Evolutionary conservation across 2,888 invertebrate genomes (phyloP), one percentile per base, ranked within the genome.

Genomic region (Volucella inflata): DNA sequence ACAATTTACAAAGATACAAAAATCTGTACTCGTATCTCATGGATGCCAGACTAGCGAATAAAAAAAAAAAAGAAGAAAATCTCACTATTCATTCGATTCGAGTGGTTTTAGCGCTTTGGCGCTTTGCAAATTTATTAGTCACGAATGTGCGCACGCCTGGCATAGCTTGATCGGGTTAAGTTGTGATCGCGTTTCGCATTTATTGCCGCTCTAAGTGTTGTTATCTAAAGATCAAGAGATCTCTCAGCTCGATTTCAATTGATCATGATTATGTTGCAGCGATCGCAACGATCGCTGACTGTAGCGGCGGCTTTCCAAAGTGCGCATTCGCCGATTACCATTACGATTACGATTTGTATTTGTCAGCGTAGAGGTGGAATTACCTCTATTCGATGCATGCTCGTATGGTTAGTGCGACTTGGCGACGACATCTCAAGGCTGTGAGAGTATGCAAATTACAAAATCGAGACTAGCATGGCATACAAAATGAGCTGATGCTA

Each of bases 121-220:
- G 30, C 30, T 30, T 81, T 81, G 85, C 81, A 81, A 81, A 85
- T 85, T 77, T 81, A 85, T 81, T 64, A 62, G 76, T 85, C 85
- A 85, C 85, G 85, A 85, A 72, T 81, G 57, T 68, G 81, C 76
- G 64, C 85, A 81, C 76, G 77, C 85, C 74, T 68, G 53, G 64
- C 46, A 71, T 44, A 46, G 74, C 51, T 55, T 57, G 12, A 57
- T 53, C 36, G 72, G 46, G 65, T 62, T 46, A 67, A 65, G 44
- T 59, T 71, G 80, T 71, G 84, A 85, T 85, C 85, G 81, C 81
- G 68, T 85, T 81, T 81, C 71, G 77, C 30, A 85, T 85, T 85
- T 85, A 85, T 64, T 77, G 57, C 76, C 72, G 57, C 30, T 4
- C 81, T 68, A 85, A 80, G 76, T 81, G 85, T 85, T 81, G 76